Base-by-base conservation (phyloP, 1,140 invertebrate genomes). In the Aphelinus certus region DNA sequence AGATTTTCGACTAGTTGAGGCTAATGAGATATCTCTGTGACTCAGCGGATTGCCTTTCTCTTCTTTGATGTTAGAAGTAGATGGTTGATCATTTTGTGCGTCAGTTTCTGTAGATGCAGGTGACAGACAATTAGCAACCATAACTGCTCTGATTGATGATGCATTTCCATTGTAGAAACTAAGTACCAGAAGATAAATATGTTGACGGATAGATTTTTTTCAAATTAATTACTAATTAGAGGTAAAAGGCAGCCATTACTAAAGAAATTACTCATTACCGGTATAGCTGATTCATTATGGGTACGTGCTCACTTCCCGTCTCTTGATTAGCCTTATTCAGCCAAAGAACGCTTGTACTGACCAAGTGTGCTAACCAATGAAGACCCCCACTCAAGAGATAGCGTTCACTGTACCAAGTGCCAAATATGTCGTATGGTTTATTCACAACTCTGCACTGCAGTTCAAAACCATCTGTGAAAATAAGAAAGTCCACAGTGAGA, bases 361-460 rank as follows among this genome's bases (percentile, higher is more conserved):
- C 92, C 71, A 95, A 85, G 83, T 95, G 92, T 7, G 93, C 93
- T 48, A 95, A 86, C 93, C 94, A 95, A 81, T 92, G 90, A 1
- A 96, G 86, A 81, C 95, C 92, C 60, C 95, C 95, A 43, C 95
- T 96, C 60, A 97, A 83, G 3, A 96, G 87, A 85, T 95, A 93
- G 78, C 91, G 90, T 81, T 96, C 94, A 82, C 93, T 95, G 80
- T 95, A 96, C 95, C 95, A 97, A 56, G 94, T 94, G 26, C 95
- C 95, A 88, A 96, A 96, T 78, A 96, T 94, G 85, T 96, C 95
- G 81, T 95, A 96, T 0, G 95, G 95, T 77, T 95, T 95, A 87
- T 96, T 96, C 45, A 92, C 89, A 4, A 96, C 93, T 69, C 95
- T 88, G 80, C 95, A 95, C 81, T 95, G 93, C 7, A 96, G 87